These are phyloP conservation scores for Seriola quinqueradiata DNA, from an alignment of 2,113 vertebrate genomes.

Conservation along the genomic window DNA sequence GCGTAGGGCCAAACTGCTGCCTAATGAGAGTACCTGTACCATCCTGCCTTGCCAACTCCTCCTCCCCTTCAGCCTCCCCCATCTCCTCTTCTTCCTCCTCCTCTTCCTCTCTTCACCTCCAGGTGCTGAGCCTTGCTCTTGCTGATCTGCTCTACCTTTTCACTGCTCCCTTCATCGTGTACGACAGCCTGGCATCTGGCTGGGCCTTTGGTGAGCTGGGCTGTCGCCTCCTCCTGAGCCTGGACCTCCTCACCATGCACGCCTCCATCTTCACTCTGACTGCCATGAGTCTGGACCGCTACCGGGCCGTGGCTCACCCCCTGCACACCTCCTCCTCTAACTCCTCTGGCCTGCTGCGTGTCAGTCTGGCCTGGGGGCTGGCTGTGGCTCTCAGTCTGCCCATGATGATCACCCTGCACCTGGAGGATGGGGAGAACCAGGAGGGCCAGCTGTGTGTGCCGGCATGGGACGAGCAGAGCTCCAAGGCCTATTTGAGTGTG, in stretches of 20 bases:
- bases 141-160: constrained; percentile 90
- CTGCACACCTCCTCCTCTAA: constrained; percentile 83
- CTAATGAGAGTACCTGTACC: constrained; percentile 57
- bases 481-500: constrained; percentile 86
- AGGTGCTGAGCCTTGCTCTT: constrained; percentile 88
- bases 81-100: constrained; percentile 74
- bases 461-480: constrained; percentile 88
- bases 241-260: constrained; percentile 91
- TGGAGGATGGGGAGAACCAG: constrained; percentile 85
- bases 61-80: constrained; percentile 75
- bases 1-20: constrained; percentile 67
- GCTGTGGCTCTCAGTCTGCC: constrained; percentile 87
- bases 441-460: constrained; percentile 86
- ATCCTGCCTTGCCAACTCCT: constrained; percentile 72
- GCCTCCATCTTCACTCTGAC: constrained; percentile 90
- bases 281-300: constrained; percentile 88
- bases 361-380: constrained; percentile 85
- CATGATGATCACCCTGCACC: constrained; percentile 90
- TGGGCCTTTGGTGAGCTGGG: constrained; percentile 89
- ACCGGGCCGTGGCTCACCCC: constrained; percentile 86
- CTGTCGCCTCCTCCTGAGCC: constrained; percentile 87
- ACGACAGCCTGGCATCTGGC: constrained; percentile 86
- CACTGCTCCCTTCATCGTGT: constrained; percentile 89
- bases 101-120: constrained; percentile 84
- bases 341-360: constrained; percentile 83